phyloP scores from a whole-genome alignment of 2,888 invertebrate species.

The Ichneumoninae sp. region DNA sequence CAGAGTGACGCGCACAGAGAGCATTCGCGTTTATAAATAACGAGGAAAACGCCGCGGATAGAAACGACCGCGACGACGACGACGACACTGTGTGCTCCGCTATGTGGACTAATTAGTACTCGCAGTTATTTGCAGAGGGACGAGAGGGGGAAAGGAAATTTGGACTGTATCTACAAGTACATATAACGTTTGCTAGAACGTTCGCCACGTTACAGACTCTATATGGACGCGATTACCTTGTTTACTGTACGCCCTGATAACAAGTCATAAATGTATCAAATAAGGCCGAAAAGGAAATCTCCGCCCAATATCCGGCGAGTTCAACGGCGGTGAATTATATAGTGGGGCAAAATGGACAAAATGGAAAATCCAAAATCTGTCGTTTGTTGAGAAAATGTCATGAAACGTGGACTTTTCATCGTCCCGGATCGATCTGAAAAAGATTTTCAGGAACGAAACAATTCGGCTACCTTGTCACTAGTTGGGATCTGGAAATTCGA shows the following conservation, averaged over 20 bases:
- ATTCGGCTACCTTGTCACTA: too few relatives aligned
- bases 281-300: background rate
- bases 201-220: background rate
- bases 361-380: too few relatives aligned
- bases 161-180: constrained; percentile 30
- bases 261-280: constrained; percentile 34
- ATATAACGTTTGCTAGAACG: constrained; percentile 25
- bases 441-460: too few relatives aligned
- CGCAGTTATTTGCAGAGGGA: constrained; percentile 48
- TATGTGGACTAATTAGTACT: constrained; percentile 57
- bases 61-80: constrained; percentile 30
- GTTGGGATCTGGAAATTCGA: too few relatives aligned
- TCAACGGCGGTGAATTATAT: background rate
- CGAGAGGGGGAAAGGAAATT: constrained; percentile 26
- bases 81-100: constrained; percentile 36
- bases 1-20: background rate
- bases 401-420: too few relatives aligned
- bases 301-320: constrained; percentile 20
- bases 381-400: too few relatives aligned
- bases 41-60: constrained; percentile 44
- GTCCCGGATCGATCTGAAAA: too few relatives aligned
- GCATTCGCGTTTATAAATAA: constrained; percentile 55
- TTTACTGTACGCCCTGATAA: constrained; percentile 21
- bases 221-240: background rate
- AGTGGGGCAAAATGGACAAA: too few relatives aligned